Percentiles rank a stretch among this genome's conserved stretches.
Conservation (phyloP, 2,113 vertebrate genomes). For the Ceyx melanurus region DNA sequence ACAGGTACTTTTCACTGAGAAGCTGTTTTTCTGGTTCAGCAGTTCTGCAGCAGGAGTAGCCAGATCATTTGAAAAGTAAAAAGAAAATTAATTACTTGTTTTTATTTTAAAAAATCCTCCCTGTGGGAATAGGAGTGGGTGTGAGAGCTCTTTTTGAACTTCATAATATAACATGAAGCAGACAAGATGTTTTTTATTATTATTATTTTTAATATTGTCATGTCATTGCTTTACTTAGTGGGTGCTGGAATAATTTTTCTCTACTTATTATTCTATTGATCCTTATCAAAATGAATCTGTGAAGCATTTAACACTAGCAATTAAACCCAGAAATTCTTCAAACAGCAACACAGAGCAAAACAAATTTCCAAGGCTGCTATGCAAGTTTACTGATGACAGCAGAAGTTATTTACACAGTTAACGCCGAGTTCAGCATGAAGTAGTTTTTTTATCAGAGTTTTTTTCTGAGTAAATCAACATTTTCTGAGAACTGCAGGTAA, state of each 20-base stretch:
- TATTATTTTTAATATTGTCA: background rate
- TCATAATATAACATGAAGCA: slow-evolving; percentile 29
- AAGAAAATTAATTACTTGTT: slow-evolving; percentile 50
- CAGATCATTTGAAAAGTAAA: slow-evolving; percentile 33
- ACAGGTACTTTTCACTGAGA: background rate
- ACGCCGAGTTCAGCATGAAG: background rate
- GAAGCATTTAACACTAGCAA: background rate
- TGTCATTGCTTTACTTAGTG: slow-evolving; percentile 12
- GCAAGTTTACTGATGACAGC: background rate
- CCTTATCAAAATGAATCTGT: background rate
- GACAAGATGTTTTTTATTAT: slow-evolving; percentile 5
- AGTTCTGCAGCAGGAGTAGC: background rate
- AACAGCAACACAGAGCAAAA: background rate
- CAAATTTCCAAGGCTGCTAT: background rate
- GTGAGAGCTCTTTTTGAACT: slow-evolving; percentile 56
- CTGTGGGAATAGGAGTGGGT: slow-evolving; percentile 56
- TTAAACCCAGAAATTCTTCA: background rate
- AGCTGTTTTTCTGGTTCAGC: slow-evolving; percentile 35
- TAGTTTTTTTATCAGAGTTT: background rate
- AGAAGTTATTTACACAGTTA: background rate
- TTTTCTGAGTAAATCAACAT: background rate
- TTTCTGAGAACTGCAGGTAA: slow-evolving; percentile 3
- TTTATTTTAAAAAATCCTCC: slow-evolving; percentile 53
- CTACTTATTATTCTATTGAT: background rate
- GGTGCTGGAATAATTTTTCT: background rate